These are phyloP conservation scores for Lota lota DNA, from an alignment of 2,113 vertebrate species.

Conservation along the genomic window DNA sequence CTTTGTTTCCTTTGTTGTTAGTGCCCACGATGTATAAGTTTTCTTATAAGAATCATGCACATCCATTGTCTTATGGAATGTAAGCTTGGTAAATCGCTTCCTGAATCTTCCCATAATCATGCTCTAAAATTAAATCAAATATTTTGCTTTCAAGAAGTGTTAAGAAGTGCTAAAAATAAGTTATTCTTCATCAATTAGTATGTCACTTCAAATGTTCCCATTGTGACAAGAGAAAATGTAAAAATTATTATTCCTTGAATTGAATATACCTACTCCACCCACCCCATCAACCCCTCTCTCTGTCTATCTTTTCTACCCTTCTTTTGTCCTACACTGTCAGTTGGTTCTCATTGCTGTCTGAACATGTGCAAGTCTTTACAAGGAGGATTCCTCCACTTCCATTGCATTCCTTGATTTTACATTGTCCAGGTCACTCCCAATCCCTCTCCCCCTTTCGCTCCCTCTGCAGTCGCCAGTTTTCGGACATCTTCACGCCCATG, in stretches of 20 bases:
- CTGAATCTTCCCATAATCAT: no score
- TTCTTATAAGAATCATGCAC: no score
- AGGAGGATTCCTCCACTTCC: slow-evolving; percentile 26
- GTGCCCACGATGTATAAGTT: no score
- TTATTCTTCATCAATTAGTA: slow-evolving; percentile 28
- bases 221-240: slow-evolving; percentile 32
- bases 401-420: slow-evolving; percentile 16
- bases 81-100: no score
- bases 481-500: slow-evolving; percentile 11
- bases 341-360: slow-evolving; percentile 36
- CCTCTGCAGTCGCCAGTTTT: slow-evolving; percentile 13
- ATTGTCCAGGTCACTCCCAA: slow-evolving; percentile 16
- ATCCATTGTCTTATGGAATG: no score
- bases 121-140: no score
- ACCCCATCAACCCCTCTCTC: slow-evolving; percentile 20
- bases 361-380: slow-evolving; percentile 30
- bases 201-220: slow-evolving; percentile 56
- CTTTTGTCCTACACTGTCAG: slow-evolving; percentile 26
- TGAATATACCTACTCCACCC: background rate
- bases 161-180: no score
- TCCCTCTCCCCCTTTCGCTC: background rate
- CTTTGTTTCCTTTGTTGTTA: no score
- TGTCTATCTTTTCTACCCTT: slow-evolving; percentile 1
- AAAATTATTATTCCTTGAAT: slow-evolving; percentile 39
- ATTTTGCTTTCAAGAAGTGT: no score